These are phyloP conservation scores for Amazona vittata DNA, from an alignment of 2,113 vertebrate genomes.

Conservation along the genomic window DNA sequence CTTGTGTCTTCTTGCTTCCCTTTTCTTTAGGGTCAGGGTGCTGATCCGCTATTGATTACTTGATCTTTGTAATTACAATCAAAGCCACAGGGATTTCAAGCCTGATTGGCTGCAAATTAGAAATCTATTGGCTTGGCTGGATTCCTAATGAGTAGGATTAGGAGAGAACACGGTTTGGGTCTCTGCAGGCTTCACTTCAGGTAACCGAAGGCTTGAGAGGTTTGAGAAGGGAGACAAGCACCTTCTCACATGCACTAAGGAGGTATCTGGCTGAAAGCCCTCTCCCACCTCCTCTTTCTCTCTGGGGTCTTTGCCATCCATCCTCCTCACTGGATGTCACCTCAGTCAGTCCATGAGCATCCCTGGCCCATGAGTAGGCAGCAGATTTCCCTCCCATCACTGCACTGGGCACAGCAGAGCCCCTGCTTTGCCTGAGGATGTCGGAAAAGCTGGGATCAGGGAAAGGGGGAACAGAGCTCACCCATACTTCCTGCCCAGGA, in stretches of 20 bases:
- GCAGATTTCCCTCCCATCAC: neutral
- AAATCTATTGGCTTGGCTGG: conserved; percentile 69
- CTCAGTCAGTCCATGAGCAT: accelerated
- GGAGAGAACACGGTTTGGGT: neutral
- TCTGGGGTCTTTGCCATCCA: neutral
- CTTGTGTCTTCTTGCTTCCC: neutral
- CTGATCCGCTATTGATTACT: conserved; percentile 67
- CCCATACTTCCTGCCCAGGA: neutral
- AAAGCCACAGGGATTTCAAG: conserved; percentile 72
- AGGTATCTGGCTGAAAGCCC: neutral
- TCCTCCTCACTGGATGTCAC: neutral
- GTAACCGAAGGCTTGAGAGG: neutral
- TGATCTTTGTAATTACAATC: conserved; percentile 62
- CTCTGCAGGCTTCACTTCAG: neutral
- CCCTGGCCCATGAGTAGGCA: neutral
- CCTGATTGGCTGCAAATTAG: conserved; percentile 77
- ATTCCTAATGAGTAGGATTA: conserved; percentile 27
- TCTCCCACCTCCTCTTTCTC: neutral
- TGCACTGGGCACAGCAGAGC: neutral
- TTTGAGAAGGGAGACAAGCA: neutral
- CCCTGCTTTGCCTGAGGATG: neutral
- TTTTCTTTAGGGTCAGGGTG: neutral
- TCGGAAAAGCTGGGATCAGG: neutral
- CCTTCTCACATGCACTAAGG: neutral
- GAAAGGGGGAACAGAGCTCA: neutral